phyloP scores from a whole-genome alignment of 2,888 invertebrate genomes.

The Herminia tarsipennalis region DNA sequence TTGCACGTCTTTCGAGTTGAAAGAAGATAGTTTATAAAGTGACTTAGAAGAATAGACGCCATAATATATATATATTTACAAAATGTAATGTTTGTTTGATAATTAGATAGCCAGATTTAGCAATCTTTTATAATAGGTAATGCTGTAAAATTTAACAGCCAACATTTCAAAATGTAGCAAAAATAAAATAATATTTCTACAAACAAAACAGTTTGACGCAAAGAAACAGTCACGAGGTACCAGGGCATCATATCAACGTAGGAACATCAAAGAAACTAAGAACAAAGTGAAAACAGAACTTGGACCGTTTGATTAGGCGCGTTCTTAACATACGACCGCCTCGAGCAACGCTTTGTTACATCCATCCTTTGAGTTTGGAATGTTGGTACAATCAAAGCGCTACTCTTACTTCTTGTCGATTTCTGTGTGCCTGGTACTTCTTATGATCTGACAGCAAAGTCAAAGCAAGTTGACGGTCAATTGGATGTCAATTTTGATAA shows the following conservation, averaged over 20 bases:
- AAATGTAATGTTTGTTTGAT: no score
- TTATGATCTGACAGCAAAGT: conserved; percentile 40
- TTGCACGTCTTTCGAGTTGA: no score
- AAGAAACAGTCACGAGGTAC: conserved; percentile 57
- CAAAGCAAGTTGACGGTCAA: conserved; percentile 29
- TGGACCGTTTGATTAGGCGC: conserved; percentile 81
- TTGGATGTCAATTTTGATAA: conserved; percentile 37
- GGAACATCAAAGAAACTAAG: conserved; percentile 79
- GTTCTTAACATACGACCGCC: conserved; percentile 72
- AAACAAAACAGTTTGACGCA: conserved; percentile 35
- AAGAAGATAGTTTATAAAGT: no score
- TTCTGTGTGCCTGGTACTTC: conserved; percentile 56
- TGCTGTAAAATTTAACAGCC: conserved; percentile 15
- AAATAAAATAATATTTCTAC: conserved; percentile 23
- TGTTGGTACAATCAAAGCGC: conserved; percentile 57
- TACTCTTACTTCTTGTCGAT: conserved; percentile 66
- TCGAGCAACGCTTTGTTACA: conserved; percentile 75
- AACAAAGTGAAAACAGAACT: conserved; percentile 77
- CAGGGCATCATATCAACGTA: conserved; percentile 69
- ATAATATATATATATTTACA: no score
- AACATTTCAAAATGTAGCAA: conserved; percentile 7
- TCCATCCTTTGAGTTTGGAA: conserved; percentile 61
- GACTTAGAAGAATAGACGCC: no score
- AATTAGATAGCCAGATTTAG: no score
- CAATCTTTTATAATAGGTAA: background rate